A percentile compares a stretch with the other conserved stretches of the same genome.
These are phyloP conservation scores for Carlito syrichta DNA, from an alignment of 2,113 vertebrate genomes.

Conservation along the genomic window DNA sequence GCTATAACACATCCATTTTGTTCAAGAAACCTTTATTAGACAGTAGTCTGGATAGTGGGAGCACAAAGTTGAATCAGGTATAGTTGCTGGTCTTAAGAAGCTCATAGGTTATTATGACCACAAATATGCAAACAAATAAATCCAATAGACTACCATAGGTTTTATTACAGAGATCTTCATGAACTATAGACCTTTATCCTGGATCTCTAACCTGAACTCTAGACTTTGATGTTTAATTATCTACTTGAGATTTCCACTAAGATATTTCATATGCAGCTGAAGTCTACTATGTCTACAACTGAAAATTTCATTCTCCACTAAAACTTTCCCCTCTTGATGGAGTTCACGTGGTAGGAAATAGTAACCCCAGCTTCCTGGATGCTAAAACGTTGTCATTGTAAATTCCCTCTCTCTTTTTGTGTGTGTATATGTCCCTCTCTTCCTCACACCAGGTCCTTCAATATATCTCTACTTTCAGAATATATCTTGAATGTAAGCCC, in stretches of 20 bases:
- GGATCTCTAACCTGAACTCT: background rate
- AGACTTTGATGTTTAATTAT: background rate
- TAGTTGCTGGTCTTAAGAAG: background rate
- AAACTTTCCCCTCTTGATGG: background rate
- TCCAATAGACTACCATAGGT: background rate
- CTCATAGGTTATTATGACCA: background rate
- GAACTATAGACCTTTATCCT: background rate
- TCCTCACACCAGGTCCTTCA: background rate
- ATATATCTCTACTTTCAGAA: background rate
- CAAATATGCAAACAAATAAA: background rate
- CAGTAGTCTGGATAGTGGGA: background rate
- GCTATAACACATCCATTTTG: background rate
- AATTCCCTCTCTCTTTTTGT: background rate
- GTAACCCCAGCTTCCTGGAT: background rate
- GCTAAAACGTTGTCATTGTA: background rate
- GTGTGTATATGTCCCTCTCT: too few species aligned
- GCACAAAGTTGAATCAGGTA: background rate
- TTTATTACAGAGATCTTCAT: background rate
- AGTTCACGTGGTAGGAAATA: background rate
- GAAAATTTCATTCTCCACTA: background rate
- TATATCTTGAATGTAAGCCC: background rate
- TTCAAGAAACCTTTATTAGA: background rate
- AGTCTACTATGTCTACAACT: background rate
- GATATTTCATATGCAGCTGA: background rate
- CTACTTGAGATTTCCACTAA: background rate